phyloP scores from a whole-genome alignment of 2,113 vertebrate species.

The Cinclus cinclus region DNA sequence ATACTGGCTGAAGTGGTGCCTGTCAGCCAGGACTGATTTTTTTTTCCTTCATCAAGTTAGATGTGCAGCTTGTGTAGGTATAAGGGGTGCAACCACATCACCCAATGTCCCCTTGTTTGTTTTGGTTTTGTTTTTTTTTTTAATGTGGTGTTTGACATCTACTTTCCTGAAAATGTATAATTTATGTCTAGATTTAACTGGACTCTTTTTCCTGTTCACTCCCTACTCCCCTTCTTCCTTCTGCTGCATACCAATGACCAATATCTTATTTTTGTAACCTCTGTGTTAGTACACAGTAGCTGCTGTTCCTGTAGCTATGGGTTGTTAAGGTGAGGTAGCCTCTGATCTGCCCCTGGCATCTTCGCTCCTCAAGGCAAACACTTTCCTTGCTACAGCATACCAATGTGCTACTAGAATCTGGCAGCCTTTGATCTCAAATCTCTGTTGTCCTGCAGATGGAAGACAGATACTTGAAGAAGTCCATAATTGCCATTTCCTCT shows the following conservation, averaged over 20 bases:
- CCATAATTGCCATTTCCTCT: not conserved
- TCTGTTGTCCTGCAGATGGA: not conserved
- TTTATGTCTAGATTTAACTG: not conserved
- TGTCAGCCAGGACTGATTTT: not conserved
- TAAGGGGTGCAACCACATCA: not conserved
- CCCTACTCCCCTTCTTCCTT: not conserved
- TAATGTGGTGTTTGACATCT: not conserved
- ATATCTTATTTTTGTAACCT: not conserved
- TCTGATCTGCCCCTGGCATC: not conserved
- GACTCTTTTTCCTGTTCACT: not conserved
- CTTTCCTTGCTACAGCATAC: not conserved
- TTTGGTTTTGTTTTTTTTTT: not conserved
- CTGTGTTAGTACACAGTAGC: not conserved
- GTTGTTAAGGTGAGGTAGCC: not conserved
- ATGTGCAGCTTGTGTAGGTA: not conserved
- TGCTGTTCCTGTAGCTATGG: not conserved
- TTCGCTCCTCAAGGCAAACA: not conserved
- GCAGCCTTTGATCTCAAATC: conserved; percentile 7
- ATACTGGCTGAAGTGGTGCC: fast-evolving
- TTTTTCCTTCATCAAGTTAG: not conserved
- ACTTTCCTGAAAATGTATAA: not conserved
- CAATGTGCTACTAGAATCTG: not conserved
- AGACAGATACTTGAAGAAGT: not conserved
- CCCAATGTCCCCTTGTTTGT: not conserved
- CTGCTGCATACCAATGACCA: not conserved